Evolutionary conservation across 2,113 vertebrate species (phyloP), one percentile per base, ranked within the genome.

Genomic region (Limanda limanda): DNA sequence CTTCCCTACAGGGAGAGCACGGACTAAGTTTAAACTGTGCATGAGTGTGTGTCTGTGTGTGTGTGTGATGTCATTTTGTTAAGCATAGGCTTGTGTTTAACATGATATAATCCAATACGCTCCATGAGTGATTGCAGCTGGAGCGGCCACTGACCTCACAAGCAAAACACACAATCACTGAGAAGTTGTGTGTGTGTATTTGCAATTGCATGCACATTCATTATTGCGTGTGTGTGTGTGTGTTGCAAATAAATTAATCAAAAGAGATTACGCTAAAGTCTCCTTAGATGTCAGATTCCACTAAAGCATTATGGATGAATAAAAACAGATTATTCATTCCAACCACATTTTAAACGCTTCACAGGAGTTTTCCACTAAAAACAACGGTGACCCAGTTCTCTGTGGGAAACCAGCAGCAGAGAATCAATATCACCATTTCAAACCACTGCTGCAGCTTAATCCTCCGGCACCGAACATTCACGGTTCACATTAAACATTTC

Each of bases 51-150:
- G 54, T 37, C 54, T 60, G 21, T 24, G 21, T 56, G 68, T 13
- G 52, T 27, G 75, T 75, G 80, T 87, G 86, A 88, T 91, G 91
- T 92, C 88, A 93, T 54, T 71, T 70, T 78, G 62, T 66, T 40
- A 45, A 81, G 27, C 89, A 92, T 91, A 75, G 86, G 87, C 82
- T 90, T 88, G 65, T 60, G 68, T 90, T 93, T 92, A 92, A 78
- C 78, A 79, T 89, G 86, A 86, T 88, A 82, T 89, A 84, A 91
- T 89, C 83, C 83, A 88, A 84, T 79, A 79, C 66, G 51, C 60
- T 51, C 68, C 63, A 45, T 80, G 82, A 90, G 64, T 59, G 79
- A 78, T 90, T 83, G 71, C 81, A 89, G 78, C 89, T 82, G 88
- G 61, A 37, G 18, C 60, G 55, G 76, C 58, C 25, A 47, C 70